Percentiles rank a stretch among this genome's conserved stretches.
Conservation (phyloP, 2,113 vertebrate genomes). For the Nibea albiflora region DNA sequence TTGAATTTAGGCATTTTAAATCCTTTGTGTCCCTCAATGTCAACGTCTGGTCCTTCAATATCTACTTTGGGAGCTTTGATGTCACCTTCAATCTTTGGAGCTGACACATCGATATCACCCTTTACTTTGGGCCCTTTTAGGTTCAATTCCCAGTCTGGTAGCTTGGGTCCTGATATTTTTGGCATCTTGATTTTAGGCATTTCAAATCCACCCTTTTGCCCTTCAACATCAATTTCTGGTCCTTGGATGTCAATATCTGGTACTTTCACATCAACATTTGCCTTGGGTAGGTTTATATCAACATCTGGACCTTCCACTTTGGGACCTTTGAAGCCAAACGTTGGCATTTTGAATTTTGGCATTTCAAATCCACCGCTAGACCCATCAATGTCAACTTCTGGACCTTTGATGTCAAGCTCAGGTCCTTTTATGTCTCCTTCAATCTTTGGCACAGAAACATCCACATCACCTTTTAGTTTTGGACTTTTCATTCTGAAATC, state of each 20-base stretch:
- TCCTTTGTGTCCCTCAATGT: too few species aligned
- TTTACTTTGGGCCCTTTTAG: constrained; percentile 18
- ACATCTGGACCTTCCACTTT: constrained; percentile 3
- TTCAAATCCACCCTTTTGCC: background rate
- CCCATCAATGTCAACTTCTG: too few species aligned
- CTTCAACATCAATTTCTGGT: background rate
- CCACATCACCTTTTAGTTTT: too few species aligned
- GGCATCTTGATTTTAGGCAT: background rate
- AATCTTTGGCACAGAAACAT: too few species aligned
- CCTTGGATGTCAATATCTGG: background rate
- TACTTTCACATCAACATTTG: constrained; percentile 1
- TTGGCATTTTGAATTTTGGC: too few species aligned
- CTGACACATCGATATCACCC: constrained; percentile 20
- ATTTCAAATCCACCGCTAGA: too few species aligned
- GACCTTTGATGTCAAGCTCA: too few species aligned
- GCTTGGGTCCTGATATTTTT: background rate
- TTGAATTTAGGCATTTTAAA: too few species aligned
- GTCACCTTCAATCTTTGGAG: constrained; percentile 44
- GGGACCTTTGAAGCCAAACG: background rate
- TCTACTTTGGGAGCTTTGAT: constrained; percentile 40
- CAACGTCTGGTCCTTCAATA: too few species aligned
- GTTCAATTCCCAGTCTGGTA: background rate
- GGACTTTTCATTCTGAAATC: too few species aligned
- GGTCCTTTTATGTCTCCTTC: too few species aligned
- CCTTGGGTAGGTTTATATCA: background rate